Base-by-base conservation (phyloP, 1,140 invertebrate genomes). In the Diabrotica undecimpunctata region DNA sequence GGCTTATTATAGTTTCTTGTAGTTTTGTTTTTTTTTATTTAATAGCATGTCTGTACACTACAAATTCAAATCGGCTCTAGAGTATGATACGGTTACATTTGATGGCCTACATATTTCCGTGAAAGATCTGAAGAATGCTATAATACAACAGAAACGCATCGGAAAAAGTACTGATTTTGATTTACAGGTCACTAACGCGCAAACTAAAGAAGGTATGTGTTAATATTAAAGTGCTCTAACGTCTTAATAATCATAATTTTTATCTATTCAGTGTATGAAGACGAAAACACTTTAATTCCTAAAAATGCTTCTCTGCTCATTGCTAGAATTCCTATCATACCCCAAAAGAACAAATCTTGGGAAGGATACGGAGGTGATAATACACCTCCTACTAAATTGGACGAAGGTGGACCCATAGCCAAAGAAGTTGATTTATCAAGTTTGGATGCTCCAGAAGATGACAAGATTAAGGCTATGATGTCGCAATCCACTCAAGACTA, bases 271-370 rank as follows among this genome's bases (percentile, higher is more conserved):
- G 95, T 94, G 75, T 97, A 97, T 81, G 86, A 87, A 36, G 92
- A 97, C 83, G 93, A 97, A 74, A 88, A 87, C 74, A 87, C 89
- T 12, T 83, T 98, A 65, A 97, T 99, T 75, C 94, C 96, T 12
- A 97, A 97, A 81, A 99, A 99, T 80, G 95, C 96, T 60, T 97
- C 96, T 50, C 85, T 99, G n/a, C 90, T 98, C 67, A 93, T 99
- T 65, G 91, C 94, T 39, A 83, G 97, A 78, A 87, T 98, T 64
- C 96, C 96, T 13, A 81, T 96, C 39, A 85, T 89, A 5, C 81
- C 86, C 51, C 87, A 91, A 75, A 88, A 87, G 38, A 91, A 90
- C 71, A 88, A 90, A 79, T 84, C 87, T 72, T 91, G 90, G 88
- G 78, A 79, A 65, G 72, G 78, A 5, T 81, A 81, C 72, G 82